Evolutionary conservation across 2,113 vertebrate genomes (phyloP).

Genomic region (Brachirus orientalis): DNA sequence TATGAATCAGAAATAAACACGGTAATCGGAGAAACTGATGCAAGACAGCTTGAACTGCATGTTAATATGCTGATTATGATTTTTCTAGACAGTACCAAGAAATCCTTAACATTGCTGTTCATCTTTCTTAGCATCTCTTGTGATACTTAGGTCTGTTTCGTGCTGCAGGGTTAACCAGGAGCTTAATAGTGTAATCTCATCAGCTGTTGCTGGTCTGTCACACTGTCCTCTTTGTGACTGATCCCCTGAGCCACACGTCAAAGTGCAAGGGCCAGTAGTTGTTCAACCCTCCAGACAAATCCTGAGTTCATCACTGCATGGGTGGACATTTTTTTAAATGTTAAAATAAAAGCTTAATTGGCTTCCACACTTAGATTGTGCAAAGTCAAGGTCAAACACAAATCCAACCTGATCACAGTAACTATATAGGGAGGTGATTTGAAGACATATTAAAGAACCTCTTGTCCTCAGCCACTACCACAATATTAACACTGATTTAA

Average conservation of each 20-base stretch:
- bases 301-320: neutral
- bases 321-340: neutral
- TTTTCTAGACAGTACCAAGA: conserved; percentile 2
- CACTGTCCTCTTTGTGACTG: conserved; percentile 56
- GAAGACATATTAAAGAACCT: too few species aligned
- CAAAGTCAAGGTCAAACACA: too few species aligned
- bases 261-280: conserved; percentile 29
- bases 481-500: too few species aligned
- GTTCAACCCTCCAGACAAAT: neutral
- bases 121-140: conserved; percentile 18
- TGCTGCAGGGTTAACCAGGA: conserved; percentile 64
- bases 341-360: conserved; percentile 5
- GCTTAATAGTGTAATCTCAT: conserved; percentile 67
- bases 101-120: conserved; percentile 25
- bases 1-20: conserved; percentile 17
- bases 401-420: too few species aligned
- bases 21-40: neutral
- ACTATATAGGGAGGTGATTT: too few species aligned
- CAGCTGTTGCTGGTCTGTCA: conserved; percentile 32
- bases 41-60: too few species aligned
- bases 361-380: too few species aligned
- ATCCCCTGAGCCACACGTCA: conserved; percentile 46
- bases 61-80: conserved; percentile 22
- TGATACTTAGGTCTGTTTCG: conserved; percentile 36
- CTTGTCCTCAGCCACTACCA: too few species aligned